Percentiles rank a stretch among this genome's conserved stretches.
These are phyloP conservation scores for Odocoileus virginianus DNA, from an alignment of 2,113 vertebrate genomes.

Conservation along the genomic window DNA sequence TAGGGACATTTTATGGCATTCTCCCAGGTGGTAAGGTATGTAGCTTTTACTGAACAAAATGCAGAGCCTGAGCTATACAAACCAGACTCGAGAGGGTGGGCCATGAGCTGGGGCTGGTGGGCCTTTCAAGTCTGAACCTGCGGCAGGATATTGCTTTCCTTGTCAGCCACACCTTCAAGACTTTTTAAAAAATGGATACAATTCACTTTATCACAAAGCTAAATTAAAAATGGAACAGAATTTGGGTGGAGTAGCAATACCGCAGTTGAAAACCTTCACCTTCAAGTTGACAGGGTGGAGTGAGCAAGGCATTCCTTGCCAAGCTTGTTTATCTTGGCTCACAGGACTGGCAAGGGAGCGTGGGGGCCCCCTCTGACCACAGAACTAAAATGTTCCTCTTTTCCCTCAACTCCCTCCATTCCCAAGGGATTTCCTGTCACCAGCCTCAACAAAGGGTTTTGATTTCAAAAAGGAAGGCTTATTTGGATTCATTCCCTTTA, in stretches of 20 bases:
- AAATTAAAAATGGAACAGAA: conserved; percentile 67
- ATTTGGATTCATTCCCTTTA: conserved; percentile 13
- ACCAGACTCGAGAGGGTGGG: background rate
- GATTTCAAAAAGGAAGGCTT: background rate
- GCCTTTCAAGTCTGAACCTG: conserved; percentile 21
- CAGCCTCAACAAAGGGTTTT: background rate
- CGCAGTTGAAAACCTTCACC: conserved; percentile 39
- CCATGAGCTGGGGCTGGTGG: background rate
- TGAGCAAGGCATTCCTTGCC: background rate
- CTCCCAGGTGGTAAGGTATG: background rate
- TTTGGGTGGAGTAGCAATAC: conserved; percentile 63
- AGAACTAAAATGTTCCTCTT: conserved; percentile 13
- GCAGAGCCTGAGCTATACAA: background rate
- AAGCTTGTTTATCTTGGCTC: conserved; percentile 63
- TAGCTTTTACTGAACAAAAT: conserved; percentile 30
- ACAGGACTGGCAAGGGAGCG: background rate
- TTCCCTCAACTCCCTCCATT: background rate
- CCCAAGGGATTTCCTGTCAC: background rate
- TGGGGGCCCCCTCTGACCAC: background rate
- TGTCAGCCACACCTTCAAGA: conserved; percentile 60
- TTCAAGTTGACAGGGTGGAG: conserved; percentile 34
- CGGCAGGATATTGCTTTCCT: conserved; percentile 60
- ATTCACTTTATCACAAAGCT: conserved; percentile 69
- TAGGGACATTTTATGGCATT: conserved; percentile 45
- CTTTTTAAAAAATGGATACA: conserved; percentile 37